Conservation (phyloP, 2,113 vertebrate species). For the Daubentonia madagascariensis region DNA sequence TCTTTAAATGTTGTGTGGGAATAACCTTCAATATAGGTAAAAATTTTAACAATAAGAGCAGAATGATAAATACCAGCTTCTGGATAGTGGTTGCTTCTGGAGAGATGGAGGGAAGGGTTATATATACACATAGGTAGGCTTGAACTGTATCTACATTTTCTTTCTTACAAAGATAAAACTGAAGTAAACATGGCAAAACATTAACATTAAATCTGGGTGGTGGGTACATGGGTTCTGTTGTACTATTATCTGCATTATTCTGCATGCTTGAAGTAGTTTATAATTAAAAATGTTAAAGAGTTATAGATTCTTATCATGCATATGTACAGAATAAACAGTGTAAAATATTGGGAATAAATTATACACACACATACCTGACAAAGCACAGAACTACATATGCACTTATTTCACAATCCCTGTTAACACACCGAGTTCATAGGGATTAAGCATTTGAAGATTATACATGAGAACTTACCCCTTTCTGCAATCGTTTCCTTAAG, state of each 20-base stretch:
- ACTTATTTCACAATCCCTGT: not conserved
- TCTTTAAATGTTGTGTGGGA: not conserved
- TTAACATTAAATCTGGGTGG: not conserved
- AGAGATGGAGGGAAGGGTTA: not conserved
- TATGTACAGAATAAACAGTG: not conserved
- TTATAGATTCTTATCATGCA: not conserved
- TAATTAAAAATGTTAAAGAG: not conserved
- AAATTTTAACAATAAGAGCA: not conserved
- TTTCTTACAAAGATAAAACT: not conserved
- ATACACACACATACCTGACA: not conserved
- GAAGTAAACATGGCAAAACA: constrained; percentile 3
- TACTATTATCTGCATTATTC: not conserved
- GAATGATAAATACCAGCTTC: not conserved
- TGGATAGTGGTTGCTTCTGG: not conserved
- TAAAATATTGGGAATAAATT: not conserved
- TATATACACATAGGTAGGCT: not conserved
- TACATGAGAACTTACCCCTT: constrained; percentile 91
- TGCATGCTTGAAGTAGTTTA: not conserved
- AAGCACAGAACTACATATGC: not conserved
- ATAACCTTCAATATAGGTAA: not conserved
- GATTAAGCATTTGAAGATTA: not conserved
- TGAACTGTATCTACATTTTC: not conserved
- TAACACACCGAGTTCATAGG: constrained; percentile 3
- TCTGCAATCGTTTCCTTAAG: constrained; percentile 96
- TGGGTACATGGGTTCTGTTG: not conserved